Conservation (phyloP, 2,888 invertebrate species). For the Heteromurus nitidus region DNA sequence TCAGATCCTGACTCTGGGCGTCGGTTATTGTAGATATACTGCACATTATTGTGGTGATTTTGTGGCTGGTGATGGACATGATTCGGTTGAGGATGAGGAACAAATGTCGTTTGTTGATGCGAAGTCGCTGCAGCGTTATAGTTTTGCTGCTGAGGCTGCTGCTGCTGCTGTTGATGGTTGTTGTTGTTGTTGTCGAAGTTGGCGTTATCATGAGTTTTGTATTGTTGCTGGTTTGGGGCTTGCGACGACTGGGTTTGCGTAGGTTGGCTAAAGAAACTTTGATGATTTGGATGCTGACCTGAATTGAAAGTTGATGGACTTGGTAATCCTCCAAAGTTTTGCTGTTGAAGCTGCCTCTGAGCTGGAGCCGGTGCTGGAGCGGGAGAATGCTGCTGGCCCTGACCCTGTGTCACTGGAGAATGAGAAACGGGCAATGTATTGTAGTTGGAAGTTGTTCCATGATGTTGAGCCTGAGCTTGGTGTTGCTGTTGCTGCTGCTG, state of each 20-base stretch:
- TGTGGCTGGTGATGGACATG: constrained; percentile 1
- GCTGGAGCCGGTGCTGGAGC: constrained; percentile 14
- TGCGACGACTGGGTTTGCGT: neutral
- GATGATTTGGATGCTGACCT: constrained; percentile 35
- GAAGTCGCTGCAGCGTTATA: constrained; percentile 47
- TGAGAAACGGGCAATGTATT: constrained; percentile 5
- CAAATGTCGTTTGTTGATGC: constrained; percentile 41
- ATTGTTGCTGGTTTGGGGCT: neutral
- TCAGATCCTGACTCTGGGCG: too few relatives aligned
- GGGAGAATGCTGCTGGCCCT: too few relatives aligned
- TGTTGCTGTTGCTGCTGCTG: neutral
- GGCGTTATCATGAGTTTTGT: constrained; percentile 2
- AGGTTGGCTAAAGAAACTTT: constrained; percentile 31
- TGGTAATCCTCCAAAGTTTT: constrained; percentile 17
- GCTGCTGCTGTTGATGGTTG: constrained; percentile 4
- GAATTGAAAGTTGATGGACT: constrained; percentile 19
- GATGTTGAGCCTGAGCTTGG: neutral
- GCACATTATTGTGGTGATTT: neutral
- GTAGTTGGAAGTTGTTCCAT: neutral
- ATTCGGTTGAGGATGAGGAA: constrained; percentile 25
- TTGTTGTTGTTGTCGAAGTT: constrained; percentile 17
- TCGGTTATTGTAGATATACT: neutral
- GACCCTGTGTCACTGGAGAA: too few relatives aligned
- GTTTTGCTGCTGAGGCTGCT: constrained; percentile 15
- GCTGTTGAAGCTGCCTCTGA: constrained; percentile 46